Evolutionary conservation across 2,797 vertebrate species (phyloP).

Genomic region (Hylomyscus alleni): DNA sequence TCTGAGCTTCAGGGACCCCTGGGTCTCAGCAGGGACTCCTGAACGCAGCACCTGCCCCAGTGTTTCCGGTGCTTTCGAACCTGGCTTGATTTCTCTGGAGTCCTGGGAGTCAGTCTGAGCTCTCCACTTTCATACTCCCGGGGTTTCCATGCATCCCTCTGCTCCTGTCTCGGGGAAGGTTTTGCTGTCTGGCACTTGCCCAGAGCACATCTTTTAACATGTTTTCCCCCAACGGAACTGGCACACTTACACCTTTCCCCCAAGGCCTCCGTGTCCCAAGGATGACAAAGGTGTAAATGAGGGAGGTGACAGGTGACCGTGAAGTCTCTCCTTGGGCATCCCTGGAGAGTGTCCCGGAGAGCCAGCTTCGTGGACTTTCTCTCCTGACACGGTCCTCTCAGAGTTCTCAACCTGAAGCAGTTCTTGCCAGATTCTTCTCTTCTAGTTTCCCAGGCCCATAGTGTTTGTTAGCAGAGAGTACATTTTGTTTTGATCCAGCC

Average conservation of each 20-base stretch:
- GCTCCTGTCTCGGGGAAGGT: neutral
- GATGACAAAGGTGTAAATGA: neutral
- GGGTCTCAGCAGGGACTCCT: slow-evolving; percentile 25
- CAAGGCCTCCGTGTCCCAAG: neutral
- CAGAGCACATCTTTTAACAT: neutral
- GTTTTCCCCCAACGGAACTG: neutral
- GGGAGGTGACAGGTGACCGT: neutral
- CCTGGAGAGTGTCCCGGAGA: neutral
- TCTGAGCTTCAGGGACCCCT: slow-evolving; percentile 6
- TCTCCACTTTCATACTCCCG: neutral
- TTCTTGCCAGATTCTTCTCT: neutral
- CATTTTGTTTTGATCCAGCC: neutral
- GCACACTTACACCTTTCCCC: neutral
- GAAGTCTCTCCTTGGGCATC: neutral
- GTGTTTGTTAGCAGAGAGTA: neutral
- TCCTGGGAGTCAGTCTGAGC: neutral
- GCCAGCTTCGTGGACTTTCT: neutral
- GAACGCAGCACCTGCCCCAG: neutral
- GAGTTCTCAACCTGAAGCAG: neutral
- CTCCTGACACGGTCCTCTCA: neutral
- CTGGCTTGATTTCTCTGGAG: slow-evolving; percentile 13
- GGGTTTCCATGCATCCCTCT: neutral
- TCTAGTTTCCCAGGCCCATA: slow-evolving; percentile 16
- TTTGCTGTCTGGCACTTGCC: neutral
- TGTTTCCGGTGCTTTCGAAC: neutral